These are phyloP conservation scores for Umimayanthus chanpuru DNA, from an alignment of 92 coral and sea anemone genomes.

Conservation along the genomic window DNA sequence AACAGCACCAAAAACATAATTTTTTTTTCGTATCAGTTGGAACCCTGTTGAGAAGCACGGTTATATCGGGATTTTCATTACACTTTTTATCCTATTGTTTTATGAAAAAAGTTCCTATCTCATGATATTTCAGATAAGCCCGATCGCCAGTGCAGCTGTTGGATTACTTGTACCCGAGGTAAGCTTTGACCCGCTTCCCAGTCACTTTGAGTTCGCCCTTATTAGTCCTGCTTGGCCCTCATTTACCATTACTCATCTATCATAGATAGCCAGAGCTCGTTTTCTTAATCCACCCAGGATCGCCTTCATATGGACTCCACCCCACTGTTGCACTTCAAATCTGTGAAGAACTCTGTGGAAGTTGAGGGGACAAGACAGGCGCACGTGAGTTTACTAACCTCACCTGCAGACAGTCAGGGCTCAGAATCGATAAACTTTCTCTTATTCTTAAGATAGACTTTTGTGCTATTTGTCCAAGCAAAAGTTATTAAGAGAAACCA, in stretches of 20 bases:
- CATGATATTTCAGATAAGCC: slow-evolving; percentile 18
- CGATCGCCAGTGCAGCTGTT: slow-evolving; percentile 35
- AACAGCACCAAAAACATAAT: no score
- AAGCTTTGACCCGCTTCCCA: neutral
- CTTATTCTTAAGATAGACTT: no score
- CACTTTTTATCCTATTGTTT: no score
- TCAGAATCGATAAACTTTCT: no score
- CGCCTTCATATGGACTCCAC: slow-evolving; percentile 12
- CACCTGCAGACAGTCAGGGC: no score
- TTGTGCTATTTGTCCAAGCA: no score
- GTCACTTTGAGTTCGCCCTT: no score
- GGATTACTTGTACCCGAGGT: slow-evolving; percentile 39
- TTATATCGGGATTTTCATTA: no score
- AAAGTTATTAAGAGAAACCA: no score
- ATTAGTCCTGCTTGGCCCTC: no score
- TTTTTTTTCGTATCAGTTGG: no score
- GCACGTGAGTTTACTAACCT: slow-evolving; percentile 6
- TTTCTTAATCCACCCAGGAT: neutral
- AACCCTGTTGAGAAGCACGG: no score
- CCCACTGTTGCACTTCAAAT: slow-evolving; percentile 19
- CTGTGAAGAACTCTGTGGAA: slow-evolving; percentile 26
- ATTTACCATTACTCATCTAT: neutral
- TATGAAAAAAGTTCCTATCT: neutral
- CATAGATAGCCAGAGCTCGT: neutral
- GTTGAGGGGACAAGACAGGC: slow-evolving; percentile 34